Conservation (phyloP, 2,113 vertebrate species). For the Proteles cristata region DNA sequence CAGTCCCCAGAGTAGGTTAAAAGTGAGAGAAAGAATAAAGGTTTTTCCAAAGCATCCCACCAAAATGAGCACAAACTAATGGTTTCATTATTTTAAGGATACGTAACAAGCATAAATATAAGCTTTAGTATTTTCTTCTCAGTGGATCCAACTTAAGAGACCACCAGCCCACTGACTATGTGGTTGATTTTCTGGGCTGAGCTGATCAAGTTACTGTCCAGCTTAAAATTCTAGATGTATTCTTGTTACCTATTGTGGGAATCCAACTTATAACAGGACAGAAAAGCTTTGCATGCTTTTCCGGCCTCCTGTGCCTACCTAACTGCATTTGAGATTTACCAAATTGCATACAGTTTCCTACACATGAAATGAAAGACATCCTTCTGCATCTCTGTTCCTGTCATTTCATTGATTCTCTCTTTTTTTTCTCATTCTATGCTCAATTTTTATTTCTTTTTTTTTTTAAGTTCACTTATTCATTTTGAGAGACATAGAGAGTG, state of each 20-base stretch:
- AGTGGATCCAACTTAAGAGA: neutral
- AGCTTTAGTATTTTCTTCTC: neutral
- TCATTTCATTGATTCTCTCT: neutral
- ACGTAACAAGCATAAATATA: neutral
- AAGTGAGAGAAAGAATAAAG: neutral
- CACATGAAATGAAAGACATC: neutral
- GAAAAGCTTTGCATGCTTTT: neutral
- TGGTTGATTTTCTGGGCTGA: neutral
- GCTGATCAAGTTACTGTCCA: neutral
- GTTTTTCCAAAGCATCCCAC: neutral
- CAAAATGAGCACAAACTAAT: neutral
- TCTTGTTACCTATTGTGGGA: neutral
- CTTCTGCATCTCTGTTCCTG: neutral
- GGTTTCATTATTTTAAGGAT: neutral
- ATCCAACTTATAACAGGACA: neutral
- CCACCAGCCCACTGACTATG: neutral
- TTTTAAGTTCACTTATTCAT: too few relatives aligned
- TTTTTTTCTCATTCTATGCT: neutral
- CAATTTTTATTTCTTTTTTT: neutral
- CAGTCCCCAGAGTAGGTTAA: neutral
- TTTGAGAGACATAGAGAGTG: too few relatives aligned
- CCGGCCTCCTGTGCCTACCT: neutral
- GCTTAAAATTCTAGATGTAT: neutral
- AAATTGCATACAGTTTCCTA: neutral
- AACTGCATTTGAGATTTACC: neutral